phyloP scores from a whole-genome alignment of 2,888 invertebrate genomes.

The Drosophila maculinotata region DNA sequence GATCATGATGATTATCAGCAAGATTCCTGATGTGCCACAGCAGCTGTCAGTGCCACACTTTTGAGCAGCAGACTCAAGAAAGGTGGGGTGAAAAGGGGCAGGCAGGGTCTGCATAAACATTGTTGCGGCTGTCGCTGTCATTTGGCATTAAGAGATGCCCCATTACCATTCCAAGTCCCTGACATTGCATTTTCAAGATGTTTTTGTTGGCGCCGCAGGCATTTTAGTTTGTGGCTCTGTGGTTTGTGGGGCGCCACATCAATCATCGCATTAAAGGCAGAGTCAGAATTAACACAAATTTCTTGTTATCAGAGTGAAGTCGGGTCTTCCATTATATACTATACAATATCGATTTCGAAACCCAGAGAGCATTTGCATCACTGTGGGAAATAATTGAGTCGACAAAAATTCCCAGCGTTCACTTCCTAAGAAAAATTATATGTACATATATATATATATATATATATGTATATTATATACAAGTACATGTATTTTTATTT shows the following conservation, averaged over 20 bases:
- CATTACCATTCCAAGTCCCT: slow-evolving; percentile 27
- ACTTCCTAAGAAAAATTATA: slow-evolving; percentile 48
- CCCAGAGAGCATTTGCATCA: slow-evolving; percentile 27
- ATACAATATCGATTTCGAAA: slow-evolving; percentile 52
- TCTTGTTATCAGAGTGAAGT: slow-evolving; percentile 31
- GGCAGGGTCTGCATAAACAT: slow-evolving; percentile 6
- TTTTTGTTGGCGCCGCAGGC: slow-evolving; percentile 15
- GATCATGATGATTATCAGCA: slow-evolving; percentile 29
- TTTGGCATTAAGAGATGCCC: slow-evolving; percentile 38
- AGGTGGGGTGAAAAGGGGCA: no score
- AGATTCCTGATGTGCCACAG: slow-evolving; percentile 7
- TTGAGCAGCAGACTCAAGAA: no score
- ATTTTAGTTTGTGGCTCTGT: slow-evolving; percentile 23
- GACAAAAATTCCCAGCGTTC: slow-evolving; percentile 47
- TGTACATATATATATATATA: slow-evolving; percentile 5
- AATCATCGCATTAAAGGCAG: slow-evolving; percentile 68
- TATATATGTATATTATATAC: slow-evolving; percentile 1
- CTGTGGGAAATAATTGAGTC: slow-evolving; percentile 52
- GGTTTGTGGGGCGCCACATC: slow-evolving; percentile 72
- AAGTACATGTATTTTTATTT: slow-evolving; percentile 1
- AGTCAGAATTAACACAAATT: slow-evolving; percentile 29
- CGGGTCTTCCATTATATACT: not conserved
- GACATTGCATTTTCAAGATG: slow-evolving; percentile 41
- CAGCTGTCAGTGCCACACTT: slow-evolving; percentile 34
- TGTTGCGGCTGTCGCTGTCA: slow-evolving; percentile 50